Conservation (phyloP, 2,888 invertebrate genomes). For the Willowsia nigromaculata region DNA sequence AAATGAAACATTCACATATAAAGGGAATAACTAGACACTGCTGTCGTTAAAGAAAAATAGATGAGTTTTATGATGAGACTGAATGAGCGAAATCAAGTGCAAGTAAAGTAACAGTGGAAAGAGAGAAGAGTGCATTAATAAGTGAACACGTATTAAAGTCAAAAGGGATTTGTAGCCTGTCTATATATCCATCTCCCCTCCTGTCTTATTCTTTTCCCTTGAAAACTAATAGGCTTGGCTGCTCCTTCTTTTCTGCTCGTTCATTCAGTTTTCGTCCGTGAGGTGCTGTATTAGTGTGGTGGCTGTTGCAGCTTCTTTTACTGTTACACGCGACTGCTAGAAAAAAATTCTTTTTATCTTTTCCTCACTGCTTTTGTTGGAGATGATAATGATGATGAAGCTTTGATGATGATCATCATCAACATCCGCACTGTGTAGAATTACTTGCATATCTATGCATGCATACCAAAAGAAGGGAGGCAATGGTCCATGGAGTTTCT, state of each 20-base stretch:
- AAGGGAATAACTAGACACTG: slow-evolving; percentile 43
- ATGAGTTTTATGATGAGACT: slow-evolving; percentile 52
- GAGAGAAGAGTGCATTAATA: slow-evolving; percentile 53
- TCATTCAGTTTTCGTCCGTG: background rate
- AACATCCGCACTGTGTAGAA: slow-evolving; percentile 16
- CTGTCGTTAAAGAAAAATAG: slow-evolving; percentile 26
- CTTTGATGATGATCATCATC: slow-evolving; percentile 60
- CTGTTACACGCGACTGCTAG: background rate
- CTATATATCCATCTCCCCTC: slow-evolving; percentile 56
- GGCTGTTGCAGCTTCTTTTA: background rate
- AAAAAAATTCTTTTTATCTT: slow-evolving; percentile 51
- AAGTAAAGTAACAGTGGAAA: slow-evolving; percentile 38
- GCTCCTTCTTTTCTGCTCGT: slow-evolving; percentile 15
- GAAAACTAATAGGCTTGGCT: slow-evolving; percentile 43
- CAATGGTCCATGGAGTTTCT: slow-evolving; percentile 63
- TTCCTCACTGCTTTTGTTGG: slow-evolving; percentile 20
- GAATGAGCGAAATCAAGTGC: slow-evolving; percentile 63
- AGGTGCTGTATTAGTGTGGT: background rate
- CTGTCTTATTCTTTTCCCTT: slow-evolving; percentile 4
- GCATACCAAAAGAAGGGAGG: slow-evolving; percentile 15
- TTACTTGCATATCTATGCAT: background rate
- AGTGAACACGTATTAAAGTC: slow-evolving; percentile 68
- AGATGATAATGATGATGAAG: slow-evolving; percentile 57
- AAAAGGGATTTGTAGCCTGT: slow-evolving; percentile 68
- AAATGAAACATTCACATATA: slow-evolving; percentile 33